Evolutionary conservation across 2,113 vertebrate species (phyloP), one percentile per base, ranked within the genome.

Genomic region (Phoenicopterus ruber): DNA sequence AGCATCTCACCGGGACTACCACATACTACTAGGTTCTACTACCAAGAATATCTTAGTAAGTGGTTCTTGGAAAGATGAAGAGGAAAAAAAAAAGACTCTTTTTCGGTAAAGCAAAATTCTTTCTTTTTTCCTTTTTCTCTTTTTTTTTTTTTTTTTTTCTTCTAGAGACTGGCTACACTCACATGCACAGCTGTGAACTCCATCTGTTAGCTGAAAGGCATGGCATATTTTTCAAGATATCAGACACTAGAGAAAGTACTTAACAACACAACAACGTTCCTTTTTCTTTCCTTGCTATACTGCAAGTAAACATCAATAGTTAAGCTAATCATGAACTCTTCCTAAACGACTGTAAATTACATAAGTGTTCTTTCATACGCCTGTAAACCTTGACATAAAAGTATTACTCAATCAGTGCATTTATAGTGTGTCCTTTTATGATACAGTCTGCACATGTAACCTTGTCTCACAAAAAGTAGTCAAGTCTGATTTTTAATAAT

Each of bases 131-230:
- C 0, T 7, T 11, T 42, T 44, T 61, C 29, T 36, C 38, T 67
- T 46, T 46, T 65, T 29, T 44, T 61, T 29, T 36, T 44, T 67
- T 46, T 46, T 65, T 29, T 9, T 18, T 44, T 36, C 26, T 73
- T 16, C 76, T 55, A 58, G 24, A 92, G 76, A 84, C 82, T 87
- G 58, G 46, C 50, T 95, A 82, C 52, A 54, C 15, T 72, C 29
- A 66, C 62, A 93, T 34, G 49, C 88, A 96, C 93, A 97, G 94
- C 93, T 97, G 96, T 90, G 90, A 87, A 89, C 79, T 95, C 94
- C 94, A 96, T 93, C 96, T 96, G 96, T 80, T 95, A 88, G 81
- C 84, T 82, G 54, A 93, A 81, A 96, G 19, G 32, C 66, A 93
- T 14, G 17, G 38, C 49, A 82, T 63, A 88, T 92, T 94, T 96